Base-by-base conservation (phyloP, 2,888 invertebrate species). In the Drosophila mimica region DNA sequence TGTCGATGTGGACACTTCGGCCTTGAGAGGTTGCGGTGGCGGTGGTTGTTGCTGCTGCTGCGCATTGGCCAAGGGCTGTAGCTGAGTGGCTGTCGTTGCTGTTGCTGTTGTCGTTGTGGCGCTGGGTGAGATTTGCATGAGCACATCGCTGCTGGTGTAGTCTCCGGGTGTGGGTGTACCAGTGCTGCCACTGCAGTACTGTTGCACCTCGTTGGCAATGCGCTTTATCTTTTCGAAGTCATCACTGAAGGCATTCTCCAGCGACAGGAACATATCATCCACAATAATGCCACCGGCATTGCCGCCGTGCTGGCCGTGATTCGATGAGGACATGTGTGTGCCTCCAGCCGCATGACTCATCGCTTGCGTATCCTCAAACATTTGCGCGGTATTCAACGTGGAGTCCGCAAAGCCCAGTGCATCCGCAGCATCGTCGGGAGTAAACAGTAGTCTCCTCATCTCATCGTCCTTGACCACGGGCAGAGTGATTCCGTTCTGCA, bases 141-240 rank as follows among this genome's bases (percentile, higher is more conserved):
- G 90, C n/a, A 93, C 91, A 69, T 92, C 92, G n/a, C 33, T 57
- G 57, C 68, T 62, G 31, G 60, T 49, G 4, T 91, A 91, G 31
- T 93, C 93, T 8, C 91, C 92, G 81, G 95, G 92, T 6, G 89
- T 81, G 5, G 91, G 87, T 8, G 91, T 83, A 25, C 75, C 76
- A 25, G 89, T 51, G 51, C 82, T 69, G 8, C 51, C 81, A 71
- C 95, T 93, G 93, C 96, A 95, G 93, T 95, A 95, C 84, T 96
- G 95, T 92, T 96, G 95, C 34, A 97, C 96, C 91, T 97, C 97
- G 83, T 96, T 96, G 38, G 97, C 96, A 93, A 97, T 97, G 86
- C 96, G 94, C 91, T 97, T 97, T 70, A 97, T 94, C 91, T 97
- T 97, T 91, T 97, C 97, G 89, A 96, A 97, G 90, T 97, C 97